Evolutionary conservation across 2,797 vertebrate genomes (phyloP).

Genomic region (Bovichtus variegatus): DNA sequence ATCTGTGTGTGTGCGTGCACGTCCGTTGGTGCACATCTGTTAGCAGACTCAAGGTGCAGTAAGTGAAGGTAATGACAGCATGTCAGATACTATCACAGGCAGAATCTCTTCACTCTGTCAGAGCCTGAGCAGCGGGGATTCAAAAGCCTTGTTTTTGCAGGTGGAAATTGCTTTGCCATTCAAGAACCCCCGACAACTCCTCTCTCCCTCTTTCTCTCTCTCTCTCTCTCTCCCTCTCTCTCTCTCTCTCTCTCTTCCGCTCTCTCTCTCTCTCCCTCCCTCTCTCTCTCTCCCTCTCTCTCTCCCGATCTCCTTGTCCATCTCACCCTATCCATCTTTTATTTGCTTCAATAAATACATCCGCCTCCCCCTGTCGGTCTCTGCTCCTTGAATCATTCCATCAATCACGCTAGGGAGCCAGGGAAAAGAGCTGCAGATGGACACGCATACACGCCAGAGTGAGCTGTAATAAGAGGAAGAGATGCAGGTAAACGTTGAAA

Average conservation of each 20-base stretch:
- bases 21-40: constrained; percentile 10
- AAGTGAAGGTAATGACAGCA: constrained; percentile 26
- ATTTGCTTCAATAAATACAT: constrained; percentile 56
- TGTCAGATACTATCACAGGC: constrained; percentile 16
- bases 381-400: constrained; percentile 30
- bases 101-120: constrained; percentile 11
- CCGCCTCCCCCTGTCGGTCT: constrained; percentile 23
- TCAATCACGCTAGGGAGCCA: constrained; percentile 38
- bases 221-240: neutral
- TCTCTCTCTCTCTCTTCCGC: too few species aligned
- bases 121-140: constrained; percentile 29
- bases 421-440: constrained; percentile 10
- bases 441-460: neutral
- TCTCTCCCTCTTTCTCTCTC: constrained; percentile 18
- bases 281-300: too few species aligned
- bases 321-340: constrained; percentile 28
- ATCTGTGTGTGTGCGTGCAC: neutral
- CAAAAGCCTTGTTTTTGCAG: constrained; percentile 50
- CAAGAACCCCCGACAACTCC: constrained; percentile 29
- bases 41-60: constrained; percentile 13
- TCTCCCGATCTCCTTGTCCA: constrained; percentile 2
- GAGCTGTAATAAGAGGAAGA: constrained; percentile 12
- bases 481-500: constrained; percentile 2
- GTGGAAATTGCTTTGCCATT: constrained; percentile 43
- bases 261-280: too few species aligned